Evolutionary conservation across 2,888 invertebrate genomes (phyloP).

Genomic region (Lithophane leautieri): DNA sequence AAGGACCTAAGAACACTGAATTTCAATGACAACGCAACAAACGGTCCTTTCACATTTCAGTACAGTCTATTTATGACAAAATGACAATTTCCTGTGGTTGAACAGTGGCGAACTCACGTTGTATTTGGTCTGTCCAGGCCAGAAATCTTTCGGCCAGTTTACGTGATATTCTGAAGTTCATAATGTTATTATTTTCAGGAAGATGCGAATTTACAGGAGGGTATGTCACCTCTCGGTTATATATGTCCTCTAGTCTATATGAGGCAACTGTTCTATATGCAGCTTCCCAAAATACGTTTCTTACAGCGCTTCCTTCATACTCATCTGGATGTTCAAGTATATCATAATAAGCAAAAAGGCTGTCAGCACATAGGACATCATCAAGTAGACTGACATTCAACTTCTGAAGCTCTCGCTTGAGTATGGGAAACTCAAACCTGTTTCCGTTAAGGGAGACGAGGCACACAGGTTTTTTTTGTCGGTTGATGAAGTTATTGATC

Average conservation of each 20-base stretch:
- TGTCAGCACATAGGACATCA: conserved; percentile 14
- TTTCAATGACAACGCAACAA: not conserved
- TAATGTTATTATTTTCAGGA: not conserved
- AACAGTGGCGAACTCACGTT: not conserved
- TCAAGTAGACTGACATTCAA: conserved; percentile 3
- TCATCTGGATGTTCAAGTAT: not conserved
- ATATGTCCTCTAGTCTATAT: not conserved
- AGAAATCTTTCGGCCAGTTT: not conserved
- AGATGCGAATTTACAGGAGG: not conserved
- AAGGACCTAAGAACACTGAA: not conserved
- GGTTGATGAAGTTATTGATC: not conserved
- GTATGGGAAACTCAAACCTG: not conserved
- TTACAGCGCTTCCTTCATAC: too few relatives aligned
- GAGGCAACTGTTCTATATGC: not conserved
- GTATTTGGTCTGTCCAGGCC: conserved; percentile 13
- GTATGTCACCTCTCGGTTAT: not conserved
- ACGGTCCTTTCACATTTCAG: not conserved
- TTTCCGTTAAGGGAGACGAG: conserved; percentile 6
- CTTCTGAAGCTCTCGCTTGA: not conserved
- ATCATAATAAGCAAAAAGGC: conserved; percentile 6
- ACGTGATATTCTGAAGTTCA: conserved; percentile 17
- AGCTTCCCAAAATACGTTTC: too few relatives aligned
- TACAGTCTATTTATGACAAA: too few relatives aligned
- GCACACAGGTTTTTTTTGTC: not conserved
- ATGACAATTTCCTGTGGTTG: not conserved